A percentile compares a stretch with the other conserved stretches of the same genome.
phyloP scores from a whole-genome alignment of 1,140 invertebrate species.

The Ruditapes philippinarum region DNA sequence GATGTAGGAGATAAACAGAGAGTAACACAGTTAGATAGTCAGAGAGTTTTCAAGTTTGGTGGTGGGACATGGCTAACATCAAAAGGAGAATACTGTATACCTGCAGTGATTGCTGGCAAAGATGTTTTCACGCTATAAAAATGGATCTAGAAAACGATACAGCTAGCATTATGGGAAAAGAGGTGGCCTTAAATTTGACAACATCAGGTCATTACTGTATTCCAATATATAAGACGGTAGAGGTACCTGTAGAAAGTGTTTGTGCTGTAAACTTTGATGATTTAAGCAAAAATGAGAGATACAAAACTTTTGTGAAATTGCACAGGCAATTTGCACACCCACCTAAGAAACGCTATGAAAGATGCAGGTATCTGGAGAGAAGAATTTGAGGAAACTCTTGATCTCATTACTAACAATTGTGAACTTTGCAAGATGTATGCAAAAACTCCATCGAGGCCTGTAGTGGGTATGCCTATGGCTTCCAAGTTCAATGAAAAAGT shows the following conservation, averaged over 20 bases:
- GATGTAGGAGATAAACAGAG: too few relatives aligned
- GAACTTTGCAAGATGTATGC: background rate
- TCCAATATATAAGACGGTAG: too few relatives aligned
- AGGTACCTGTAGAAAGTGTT: too few relatives aligned
- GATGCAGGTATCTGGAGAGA: constrained; percentile 56
- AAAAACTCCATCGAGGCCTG: constrained; percentile 36
- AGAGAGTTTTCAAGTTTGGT: too few relatives aligned
- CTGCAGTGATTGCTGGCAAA: constrained; percentile 37
- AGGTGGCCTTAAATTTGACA: too few relatives aligned
- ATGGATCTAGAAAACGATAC: too few relatives aligned
- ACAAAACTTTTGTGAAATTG: constrained; percentile 26
- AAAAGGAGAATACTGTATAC: background rate
- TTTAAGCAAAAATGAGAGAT: background rate
- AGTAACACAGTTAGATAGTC: too few relatives aligned
- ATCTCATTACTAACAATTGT: background rate
- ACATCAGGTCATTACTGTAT: too few relatives aligned
- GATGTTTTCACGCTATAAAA: constrained; percentile 5
- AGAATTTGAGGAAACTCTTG: background rate
- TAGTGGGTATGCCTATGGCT: constrained; percentile 41
- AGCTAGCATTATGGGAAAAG: too few relatives aligned
- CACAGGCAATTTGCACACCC: background rate
- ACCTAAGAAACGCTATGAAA: constrained; percentile 36
- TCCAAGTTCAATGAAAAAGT: constrained; percentile 63
- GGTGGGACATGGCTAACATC: too few relatives aligned
- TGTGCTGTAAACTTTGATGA: too few relatives aligned